Evolutionary conservation across 37 sponge, comb jelly and placozoan species (phyloP).

Genomic region (Ephydatia muelleri): DNA sequence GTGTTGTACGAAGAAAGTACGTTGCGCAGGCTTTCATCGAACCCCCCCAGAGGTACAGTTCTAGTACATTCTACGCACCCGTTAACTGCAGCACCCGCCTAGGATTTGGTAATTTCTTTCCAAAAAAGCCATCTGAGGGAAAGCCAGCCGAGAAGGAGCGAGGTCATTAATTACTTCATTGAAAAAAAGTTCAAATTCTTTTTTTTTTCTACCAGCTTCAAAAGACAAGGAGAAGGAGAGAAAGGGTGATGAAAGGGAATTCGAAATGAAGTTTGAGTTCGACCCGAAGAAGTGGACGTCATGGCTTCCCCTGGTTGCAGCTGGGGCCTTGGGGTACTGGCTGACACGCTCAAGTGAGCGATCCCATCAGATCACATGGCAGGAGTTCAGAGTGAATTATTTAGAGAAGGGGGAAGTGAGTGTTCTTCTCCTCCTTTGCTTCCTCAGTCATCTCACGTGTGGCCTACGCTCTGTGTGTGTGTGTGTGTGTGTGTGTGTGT

Average conservation of each 20-base stretch:
- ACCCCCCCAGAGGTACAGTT: slow-evolving; percentile 19
- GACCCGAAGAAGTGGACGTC: slow-evolving; percentile 46
- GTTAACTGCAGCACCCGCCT: background rate
- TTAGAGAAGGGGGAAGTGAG: slow-evolving; percentile 69
- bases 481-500: no score
- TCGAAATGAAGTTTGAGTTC: slow-evolving; percentile 7
- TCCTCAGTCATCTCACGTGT: no score
- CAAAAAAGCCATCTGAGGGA: background rate
- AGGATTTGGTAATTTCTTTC: slow-evolving; percentile 41
- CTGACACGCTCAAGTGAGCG: slow-evolving; percentile 24
- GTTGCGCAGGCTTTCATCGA: slow-evolving; percentile 1
- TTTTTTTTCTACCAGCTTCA: background rate
- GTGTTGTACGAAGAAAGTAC: background rate
- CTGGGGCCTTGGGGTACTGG: slow-evolving; percentile 49
- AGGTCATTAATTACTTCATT: background rate
- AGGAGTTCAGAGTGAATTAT: slow-evolving; percentile 87
- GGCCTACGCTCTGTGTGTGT: background rate
- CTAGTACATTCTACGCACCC: background rate
- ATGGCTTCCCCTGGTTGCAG: slow-evolving; percentile 43
- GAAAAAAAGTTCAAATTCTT: background rate
- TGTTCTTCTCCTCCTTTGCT: background rate
- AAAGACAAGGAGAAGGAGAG: background rate
- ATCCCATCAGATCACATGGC: slow-evolving; percentile 82
- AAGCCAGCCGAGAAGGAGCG: slow-evolving; percentile 4
- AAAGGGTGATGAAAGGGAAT: background rate